Conservation (phyloP, 2,797 vertebrate species). For the Brachyalestes nurse region DNA sequence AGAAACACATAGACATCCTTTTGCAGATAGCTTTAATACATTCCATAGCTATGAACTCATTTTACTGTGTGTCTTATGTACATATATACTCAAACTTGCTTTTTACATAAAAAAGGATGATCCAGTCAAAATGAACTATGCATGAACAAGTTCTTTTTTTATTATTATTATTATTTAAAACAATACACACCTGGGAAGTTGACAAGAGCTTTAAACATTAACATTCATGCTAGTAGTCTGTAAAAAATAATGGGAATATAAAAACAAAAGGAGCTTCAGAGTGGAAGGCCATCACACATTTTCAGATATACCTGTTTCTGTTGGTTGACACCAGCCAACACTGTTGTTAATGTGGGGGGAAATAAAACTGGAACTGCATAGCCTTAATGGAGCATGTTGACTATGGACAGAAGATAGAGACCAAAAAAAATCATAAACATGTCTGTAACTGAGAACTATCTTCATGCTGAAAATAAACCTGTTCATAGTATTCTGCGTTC, state of each 20-base stretch:
- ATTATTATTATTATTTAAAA: conserved; percentile 56
- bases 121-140: conserved; percentile 60
- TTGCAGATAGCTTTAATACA: conserved; percentile 73
- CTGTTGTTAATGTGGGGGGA: conserved; percentile 22
- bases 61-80: conserved; percentile 79
- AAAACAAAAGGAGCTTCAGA: neutral
- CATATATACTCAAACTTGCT: conserved; percentile 71
- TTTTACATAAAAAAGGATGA: conserved; percentile 70
- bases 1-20: conserved; percentile 62
- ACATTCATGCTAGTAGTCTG: conserved; percentile 6
- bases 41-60: conserved; percentile 73
- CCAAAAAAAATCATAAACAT: conserved; percentile 48
- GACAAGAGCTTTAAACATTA: conserved; percentile 47
- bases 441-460: conserved; percentile 51
- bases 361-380: conserved; percentile 58
- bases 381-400: conserved; percentile 44
- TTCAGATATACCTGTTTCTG: neutral
- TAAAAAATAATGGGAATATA: neutral
- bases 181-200: conserved; percentile 44
- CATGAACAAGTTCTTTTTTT: conserved; percentile 57
- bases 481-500: conserved; percentile 41
- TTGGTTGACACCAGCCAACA: conserved; percentile 17
- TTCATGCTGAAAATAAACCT: conserved; percentile 52
- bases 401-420: conserved; percentile 38
- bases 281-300: neutral